Percentiles rank a stretch among this genome's conserved stretches.
phyloP scores from a whole-genome alignment of 2,888 invertebrate species.

The Maniola hyperantus region DNA sequence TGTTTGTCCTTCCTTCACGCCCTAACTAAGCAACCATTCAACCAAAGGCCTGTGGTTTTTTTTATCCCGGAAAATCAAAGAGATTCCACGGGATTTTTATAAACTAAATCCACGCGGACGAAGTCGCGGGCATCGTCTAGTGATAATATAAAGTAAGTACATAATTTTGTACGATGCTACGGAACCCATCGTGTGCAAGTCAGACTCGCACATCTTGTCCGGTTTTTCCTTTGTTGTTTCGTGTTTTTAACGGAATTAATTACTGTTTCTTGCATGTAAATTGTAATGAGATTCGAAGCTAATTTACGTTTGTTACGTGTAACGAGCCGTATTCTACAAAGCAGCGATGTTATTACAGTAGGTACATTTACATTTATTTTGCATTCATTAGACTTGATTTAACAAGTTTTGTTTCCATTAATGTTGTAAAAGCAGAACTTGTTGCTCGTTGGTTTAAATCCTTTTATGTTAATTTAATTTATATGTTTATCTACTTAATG shows the following conservation, averaged over 20 bases:
- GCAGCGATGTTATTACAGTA: neutral
- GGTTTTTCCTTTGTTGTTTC: constrained; percentile 20
- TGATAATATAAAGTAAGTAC: too few species aligned
- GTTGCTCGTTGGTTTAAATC: neutral
- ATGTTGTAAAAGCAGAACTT: neutral
- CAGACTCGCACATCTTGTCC: neutral
- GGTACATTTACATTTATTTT: neutral
- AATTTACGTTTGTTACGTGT: neutral
- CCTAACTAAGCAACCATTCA: too few species aligned
- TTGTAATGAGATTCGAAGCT: neutral
- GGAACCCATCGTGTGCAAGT: too few species aligned
- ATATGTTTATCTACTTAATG: too few species aligned
- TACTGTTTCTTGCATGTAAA: neutral
- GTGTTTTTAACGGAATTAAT: constrained; percentile 8
- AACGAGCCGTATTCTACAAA: neutral
- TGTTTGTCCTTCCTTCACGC: too few species aligned
- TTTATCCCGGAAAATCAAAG: too few species aligned
- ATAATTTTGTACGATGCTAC: too few species aligned
- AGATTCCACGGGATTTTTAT: too few species aligned
- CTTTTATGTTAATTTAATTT: too few species aligned
- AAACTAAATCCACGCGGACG: too few species aligned
- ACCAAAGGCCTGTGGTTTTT: too few species aligned
- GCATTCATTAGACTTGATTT: neutral
- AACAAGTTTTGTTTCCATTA: neutral
- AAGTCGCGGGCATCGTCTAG: too few species aligned